phyloP scores from a whole-genome alignment of 2,888 invertebrate species.

The Thymelicus sylvestris region DNA sequence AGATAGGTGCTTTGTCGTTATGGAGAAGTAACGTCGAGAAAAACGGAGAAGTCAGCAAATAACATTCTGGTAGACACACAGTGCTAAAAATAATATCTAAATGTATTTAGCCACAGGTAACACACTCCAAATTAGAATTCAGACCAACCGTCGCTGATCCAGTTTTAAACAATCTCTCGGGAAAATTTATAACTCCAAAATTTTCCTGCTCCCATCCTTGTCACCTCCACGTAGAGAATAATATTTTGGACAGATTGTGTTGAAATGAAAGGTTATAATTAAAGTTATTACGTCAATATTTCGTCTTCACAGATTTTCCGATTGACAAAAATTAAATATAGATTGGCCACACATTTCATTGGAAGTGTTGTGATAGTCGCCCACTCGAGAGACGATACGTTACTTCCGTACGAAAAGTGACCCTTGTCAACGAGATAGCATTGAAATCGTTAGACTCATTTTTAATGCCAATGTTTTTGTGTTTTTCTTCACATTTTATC shows the following conservation, averaged over 20 bases:
- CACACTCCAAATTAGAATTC: not conserved
- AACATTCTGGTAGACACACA: too few species aligned
- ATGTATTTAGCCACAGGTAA: not conserved
- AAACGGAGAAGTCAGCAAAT: too few species aligned
- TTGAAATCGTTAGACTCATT: not conserved
- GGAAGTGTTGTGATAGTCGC: conserved; percentile 28
- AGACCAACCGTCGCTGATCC: not conserved
- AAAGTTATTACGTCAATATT: conserved; percentile 29
- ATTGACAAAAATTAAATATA: conserved; percentile 37
- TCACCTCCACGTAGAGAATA: conserved; percentile 26
- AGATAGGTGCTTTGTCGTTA: too few species aligned
- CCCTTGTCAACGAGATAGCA: conserved; percentile 24
- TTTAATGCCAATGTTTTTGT: conserved; percentile 3
- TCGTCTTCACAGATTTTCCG: conserved; percentile 22
- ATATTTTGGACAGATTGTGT: conserved; percentile 25
- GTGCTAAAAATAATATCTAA: not conserved
- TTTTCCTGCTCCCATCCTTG: conserved; percentile 18
- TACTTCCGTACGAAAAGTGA: conserved; percentile 32
- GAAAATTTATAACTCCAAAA: conserved; percentile 13
- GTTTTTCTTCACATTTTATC: conserved; percentile 5
- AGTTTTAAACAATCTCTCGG: not conserved
- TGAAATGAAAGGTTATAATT: conserved; percentile 30
- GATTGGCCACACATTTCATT: conserved; percentile 24
- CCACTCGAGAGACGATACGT: conserved; percentile 16
- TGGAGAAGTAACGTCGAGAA: too few species aligned